Conservation (phyloP, 2,113 vertebrate genomes). For the Myanophis thanlyinensis region DNA sequence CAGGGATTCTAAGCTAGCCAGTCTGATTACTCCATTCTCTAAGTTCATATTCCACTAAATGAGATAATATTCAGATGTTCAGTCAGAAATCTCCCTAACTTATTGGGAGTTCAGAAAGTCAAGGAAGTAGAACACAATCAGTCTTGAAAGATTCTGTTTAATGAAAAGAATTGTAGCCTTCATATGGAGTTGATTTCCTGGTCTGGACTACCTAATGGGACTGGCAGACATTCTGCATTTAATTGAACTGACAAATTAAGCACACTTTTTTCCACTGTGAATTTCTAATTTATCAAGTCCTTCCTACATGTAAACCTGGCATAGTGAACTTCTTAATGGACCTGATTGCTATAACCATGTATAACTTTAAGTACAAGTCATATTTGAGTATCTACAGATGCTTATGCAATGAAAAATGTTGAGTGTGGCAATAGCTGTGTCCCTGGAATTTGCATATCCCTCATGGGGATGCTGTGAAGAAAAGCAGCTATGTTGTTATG, state of each 20-base stretch:
- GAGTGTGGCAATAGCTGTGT: background rate
- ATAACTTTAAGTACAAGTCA: background rate
- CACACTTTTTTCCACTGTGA: background rate
- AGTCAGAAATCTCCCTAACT: background rate
- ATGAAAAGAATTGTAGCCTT: background rate
- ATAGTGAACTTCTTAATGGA: background rate
- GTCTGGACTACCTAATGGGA: background rate
- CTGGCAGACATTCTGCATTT: background rate
- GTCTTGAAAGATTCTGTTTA: background rate
- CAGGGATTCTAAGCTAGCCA: background rate
- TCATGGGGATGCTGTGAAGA: rapidly evolving
- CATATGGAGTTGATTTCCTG: background rate
- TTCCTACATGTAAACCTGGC: background rate
- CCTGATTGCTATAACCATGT: background rate
- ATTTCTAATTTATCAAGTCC: background rate
- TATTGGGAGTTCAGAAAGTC: background rate
- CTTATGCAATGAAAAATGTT: background rate
- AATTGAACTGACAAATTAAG: background rate
- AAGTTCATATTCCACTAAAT: background rate
- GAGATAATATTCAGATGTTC: background rate
- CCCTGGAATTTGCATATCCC: background rate
- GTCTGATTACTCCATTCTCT: background rate
- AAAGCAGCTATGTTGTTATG: conserved; percentile 1
- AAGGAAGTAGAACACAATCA: background rate
- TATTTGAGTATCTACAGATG: background rate